A percentile compares a stretch with the other conserved stretches of the same genome.
Evolutionary conservation across 1,140 invertebrate genomes (phyloP).

Genomic region (Pogonus chalceus): DNA sequence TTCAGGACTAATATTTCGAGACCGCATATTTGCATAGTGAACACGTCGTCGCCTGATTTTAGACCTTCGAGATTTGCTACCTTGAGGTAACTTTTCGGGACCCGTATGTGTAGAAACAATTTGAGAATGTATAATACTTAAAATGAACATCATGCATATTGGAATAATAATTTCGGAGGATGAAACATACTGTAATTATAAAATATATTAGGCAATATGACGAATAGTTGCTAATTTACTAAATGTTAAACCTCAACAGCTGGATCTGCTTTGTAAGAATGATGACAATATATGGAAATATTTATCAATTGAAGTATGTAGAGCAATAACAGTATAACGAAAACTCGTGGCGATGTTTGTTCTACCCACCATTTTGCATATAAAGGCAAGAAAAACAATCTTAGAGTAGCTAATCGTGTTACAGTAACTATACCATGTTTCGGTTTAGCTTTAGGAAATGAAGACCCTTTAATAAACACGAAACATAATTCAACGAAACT

Average conservation of each 20-base stretch:
- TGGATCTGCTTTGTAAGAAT: constrained; percentile 30
- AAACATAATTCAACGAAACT: constrained; percentile 16
- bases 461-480: constrained; percentile 57
- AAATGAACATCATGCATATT: constrained; percentile 63
- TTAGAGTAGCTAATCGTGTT: constrained; percentile 63
- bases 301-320: constrained; percentile 63
- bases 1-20: neutral
- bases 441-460: constrained; percentile 88
- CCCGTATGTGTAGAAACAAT: constrained; percentile 66
- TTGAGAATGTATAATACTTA: constrained; percentile 84
- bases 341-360: constrained; percentile 69
- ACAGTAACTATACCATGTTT: constrained; percentile 78
- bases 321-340: constrained; percentile 59
- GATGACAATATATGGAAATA: constrained; percentile 47
- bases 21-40: neutral
- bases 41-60: neutral
- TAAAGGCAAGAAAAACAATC: constrained; percentile 72
- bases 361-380: constrained; percentile 80
- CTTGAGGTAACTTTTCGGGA: constrained; percentile 32
- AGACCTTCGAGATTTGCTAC: constrained; percentile 27
- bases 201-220: constrained; percentile 7
- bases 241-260: constrained; percentile 23
- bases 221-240: constrained; percentile 4
- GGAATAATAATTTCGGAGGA: constrained; percentile 64
- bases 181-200: constrained; percentile 38